These are phyloP conservation scores for Typhlichthys subterraneus DNA, from an alignment of 2,797 vertebrate genomes.

Conservation along the genomic window DNA sequence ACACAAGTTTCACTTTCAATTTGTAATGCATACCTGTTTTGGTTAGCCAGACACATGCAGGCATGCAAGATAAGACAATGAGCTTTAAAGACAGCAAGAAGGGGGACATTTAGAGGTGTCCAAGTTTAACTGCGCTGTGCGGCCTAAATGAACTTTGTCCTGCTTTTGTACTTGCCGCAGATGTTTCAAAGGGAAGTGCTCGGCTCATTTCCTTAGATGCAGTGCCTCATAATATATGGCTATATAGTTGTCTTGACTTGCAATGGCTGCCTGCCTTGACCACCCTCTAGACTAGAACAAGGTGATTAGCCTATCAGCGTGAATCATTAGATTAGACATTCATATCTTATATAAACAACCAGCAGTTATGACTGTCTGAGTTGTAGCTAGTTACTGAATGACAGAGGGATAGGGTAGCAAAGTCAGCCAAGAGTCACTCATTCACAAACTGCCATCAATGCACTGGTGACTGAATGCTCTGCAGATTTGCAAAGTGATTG, in stretches of 20 bases:
- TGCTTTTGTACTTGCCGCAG: conserved; percentile 18
- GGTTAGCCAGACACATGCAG: conserved; percentile 16
- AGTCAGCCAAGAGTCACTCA: conserved; percentile 39
- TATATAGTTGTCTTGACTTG: conserved; percentile 39
- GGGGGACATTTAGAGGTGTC: conserved; percentile 42
- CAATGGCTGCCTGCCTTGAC: conserved; percentile 35
- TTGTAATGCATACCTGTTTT: not conserved
- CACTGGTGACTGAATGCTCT: conserved; percentile 2
- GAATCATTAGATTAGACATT: conserved; percentile 42
- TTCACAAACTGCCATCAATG: conserved; percentile 40
- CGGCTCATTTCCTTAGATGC: conserved; percentile 29
- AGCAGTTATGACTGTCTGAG: conserved; percentile 19
- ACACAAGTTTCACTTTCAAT: conserved; percentile 1
- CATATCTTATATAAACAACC: conserved; percentile 43
- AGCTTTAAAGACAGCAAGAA: conserved; percentile 30
- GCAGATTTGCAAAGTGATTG: not conserved
- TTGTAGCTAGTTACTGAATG: conserved; percentile 53
- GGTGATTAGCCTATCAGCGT: conserved; percentile 32
- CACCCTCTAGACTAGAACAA: conserved; percentile 27
- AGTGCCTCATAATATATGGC: not conserved
- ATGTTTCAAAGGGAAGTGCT: conserved; percentile 48
- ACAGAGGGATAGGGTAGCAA: conserved; percentile 42
- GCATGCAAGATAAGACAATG: conserved; percentile 18
- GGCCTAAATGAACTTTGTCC: conserved; percentile 42
- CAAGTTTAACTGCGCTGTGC: conserved; percentile 32